Conservation (phyloP, 92 coral and sea anemone genomes). For the Zoanthus sansibaricus region DNA sequence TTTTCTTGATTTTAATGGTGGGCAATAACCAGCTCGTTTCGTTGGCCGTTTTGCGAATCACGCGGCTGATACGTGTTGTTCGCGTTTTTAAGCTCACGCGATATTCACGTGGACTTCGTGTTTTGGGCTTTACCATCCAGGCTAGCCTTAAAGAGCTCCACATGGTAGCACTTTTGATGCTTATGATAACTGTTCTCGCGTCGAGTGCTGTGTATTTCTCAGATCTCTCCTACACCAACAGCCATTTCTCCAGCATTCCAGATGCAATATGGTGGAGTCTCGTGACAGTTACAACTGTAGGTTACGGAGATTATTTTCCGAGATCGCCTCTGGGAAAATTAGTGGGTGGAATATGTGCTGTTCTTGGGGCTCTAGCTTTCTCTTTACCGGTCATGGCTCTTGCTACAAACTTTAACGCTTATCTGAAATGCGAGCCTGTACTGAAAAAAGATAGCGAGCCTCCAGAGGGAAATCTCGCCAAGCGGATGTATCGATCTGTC, state of each 20-base stretch:
- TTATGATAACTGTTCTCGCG: constrained; percentile 80
- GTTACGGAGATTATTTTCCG: constrained; percentile 90
- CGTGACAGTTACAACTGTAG: constrained; percentile 88
- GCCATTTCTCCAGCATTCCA: constrained; percentile 83
- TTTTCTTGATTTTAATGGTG: constrained; percentile 73
- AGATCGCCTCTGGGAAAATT: constrained; percentile 73
- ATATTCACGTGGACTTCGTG: constrained; percentile 96
- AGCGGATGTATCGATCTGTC: constrained; percentile 28
- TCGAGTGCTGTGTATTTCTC: constrained; percentile 91
- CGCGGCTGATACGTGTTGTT: constrained; percentile 82
- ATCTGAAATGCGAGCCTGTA: constrained; percentile 88
- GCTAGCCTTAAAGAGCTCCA: constrained; percentile 93
- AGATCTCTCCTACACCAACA: constrained; percentile 70
- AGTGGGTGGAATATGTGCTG: constrained; percentile 90
- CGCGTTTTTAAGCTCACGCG: constrained; percentile 92
- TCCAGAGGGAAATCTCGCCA: constrained; percentile 29
- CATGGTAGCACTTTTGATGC: constrained; percentile 86
- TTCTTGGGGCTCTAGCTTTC: constrained; percentile 90
- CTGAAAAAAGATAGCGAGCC: constrained; percentile 55
- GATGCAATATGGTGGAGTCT: constrained; percentile 99
- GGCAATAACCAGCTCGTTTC: constrained; percentile 78
- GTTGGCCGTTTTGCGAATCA: constrained; percentile 76
- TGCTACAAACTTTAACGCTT: constrained; percentile 92
- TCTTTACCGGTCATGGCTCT: constrained; percentile 96
- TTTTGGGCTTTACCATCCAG: constrained; percentile 84